Conservation (phyloP, 1,140 invertebrate genomes). For the Hydropsyche tenuis region DNA sequence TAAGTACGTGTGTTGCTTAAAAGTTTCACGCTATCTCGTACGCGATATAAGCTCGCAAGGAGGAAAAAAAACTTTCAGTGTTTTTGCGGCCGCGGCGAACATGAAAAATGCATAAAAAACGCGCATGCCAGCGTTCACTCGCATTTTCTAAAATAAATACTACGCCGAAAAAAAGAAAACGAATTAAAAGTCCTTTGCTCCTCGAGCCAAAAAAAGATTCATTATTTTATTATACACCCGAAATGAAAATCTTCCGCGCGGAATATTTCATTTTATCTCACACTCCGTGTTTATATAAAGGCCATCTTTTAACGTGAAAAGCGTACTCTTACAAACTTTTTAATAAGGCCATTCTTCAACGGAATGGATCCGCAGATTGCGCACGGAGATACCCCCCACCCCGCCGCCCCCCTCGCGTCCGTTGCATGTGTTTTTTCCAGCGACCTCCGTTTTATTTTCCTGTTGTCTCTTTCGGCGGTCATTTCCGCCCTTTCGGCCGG, state of each 20-base stretch:
- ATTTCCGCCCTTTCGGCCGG: neutral
- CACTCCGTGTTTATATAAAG: constrained; percentile 47
- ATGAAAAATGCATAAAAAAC: constrained; percentile 34
- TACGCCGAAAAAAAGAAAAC: neutral
- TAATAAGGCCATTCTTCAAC: constrained; percentile 50
- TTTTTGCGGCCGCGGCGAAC: constrained; percentile 9
- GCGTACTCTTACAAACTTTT: constrained; percentile 48
- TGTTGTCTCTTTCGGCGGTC: neutral
- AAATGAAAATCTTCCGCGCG: constrained; percentile 45
- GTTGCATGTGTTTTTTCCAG: neutral
- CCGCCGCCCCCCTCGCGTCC: neutral
- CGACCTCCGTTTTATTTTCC: neutral
- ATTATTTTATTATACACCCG: constrained; percentile 46
- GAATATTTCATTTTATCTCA: constrained; percentile 48
- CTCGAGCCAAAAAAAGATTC: constrained; percentile 39
- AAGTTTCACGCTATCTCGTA: neutral
- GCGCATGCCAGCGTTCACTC: neutral
- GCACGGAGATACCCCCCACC: constrained; percentile 39
- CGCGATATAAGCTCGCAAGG: neutral
- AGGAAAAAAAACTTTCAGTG: neutral
- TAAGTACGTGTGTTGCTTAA: neutral
- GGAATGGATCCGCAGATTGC: constrained; percentile 50
- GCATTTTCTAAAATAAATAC: neutral
- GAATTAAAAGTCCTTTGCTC: constrained; percentile 26
- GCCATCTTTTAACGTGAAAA: constrained; percentile 47